Evolutionary conservation across 2,113 vertebrate genomes (phyloP).

Genomic region (Nyctereutes procyonoides): DNA sequence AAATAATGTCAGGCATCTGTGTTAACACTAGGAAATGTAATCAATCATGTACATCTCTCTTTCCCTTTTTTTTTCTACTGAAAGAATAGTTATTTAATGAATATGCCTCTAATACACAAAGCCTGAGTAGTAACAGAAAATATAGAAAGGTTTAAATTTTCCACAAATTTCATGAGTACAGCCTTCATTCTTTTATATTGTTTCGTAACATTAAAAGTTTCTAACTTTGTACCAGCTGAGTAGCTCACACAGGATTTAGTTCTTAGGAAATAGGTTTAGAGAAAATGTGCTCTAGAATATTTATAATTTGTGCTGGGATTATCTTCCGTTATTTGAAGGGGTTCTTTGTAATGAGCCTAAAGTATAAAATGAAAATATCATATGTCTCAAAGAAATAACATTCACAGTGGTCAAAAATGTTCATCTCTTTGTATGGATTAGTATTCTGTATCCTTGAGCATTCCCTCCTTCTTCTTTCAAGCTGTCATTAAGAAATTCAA

Average conservation of each 20-base stretch:
- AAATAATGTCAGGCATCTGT: not conserved
- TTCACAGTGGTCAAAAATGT: not conserved
- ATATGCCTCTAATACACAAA: not conserved
- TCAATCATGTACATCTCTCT: not conserved
- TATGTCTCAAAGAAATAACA: slow-evolving; percentile 28
- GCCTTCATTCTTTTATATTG: not conserved
- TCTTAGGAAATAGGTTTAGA: slow-evolving; percentile 32
- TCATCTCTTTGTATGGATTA: slow-evolving; percentile 1
- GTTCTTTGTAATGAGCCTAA: slow-evolving; percentile 63
- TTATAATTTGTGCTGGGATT: slow-evolving; percentile 23
- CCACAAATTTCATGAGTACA: not conserved
- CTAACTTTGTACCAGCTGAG: slow-evolving; percentile 3
- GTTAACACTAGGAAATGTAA: not conserved
- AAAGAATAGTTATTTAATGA: not conserved
- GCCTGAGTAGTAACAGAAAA: not conserved
- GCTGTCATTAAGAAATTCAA: slow-evolving; percentile 46
- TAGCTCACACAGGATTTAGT: slow-evolving; percentile 47
- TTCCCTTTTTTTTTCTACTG: not conserved
- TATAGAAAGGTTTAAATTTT: not conserved
- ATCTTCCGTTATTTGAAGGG: slow-evolving; percentile 56
- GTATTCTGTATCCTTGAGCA: not conserved
- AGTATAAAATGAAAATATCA: slow-evolving; percentile 57
- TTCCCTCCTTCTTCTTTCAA: not conserved
- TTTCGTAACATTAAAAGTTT: slow-evolving; percentile 35
- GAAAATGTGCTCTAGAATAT: not conserved